Conservation (phyloP, 2,888 invertebrate species). For the Ligdia adustata region DNA sequence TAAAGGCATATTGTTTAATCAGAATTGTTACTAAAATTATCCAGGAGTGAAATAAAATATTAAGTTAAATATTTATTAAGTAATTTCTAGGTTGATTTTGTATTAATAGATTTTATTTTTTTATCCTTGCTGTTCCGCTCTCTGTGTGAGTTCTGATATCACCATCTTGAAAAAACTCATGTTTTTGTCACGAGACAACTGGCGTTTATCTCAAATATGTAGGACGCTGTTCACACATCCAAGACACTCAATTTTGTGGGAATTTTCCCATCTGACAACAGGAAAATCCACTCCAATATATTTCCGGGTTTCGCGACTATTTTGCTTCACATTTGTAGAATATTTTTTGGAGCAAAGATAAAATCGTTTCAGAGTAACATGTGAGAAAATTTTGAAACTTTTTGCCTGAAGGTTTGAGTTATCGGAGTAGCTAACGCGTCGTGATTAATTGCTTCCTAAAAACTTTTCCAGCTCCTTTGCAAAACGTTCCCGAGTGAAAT, state of each 20-base stretch:
- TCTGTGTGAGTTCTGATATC: no score
- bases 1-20: no score
- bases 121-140: neutral
- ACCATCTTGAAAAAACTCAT: no score
- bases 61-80: no score
- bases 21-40: no score
- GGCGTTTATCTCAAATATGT: no score
- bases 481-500: constrained; percentile 42
- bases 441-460: constrained; percentile 49
- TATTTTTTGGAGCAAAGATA: constrained; percentile 6
- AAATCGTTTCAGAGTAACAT: constrained; percentile 4
- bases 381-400: constrained; percentile 9
- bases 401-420: constrained; percentile 35
- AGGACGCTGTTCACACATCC: constrained; percentile 19
- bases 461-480: constrained; percentile 36
- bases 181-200: no score
- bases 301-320: constrained; percentile 25
- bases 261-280: constrained; percentile 29
- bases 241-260: constrained; percentile 22
- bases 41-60: no score
- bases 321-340: constrained; percentile 4
- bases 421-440: constrained; percentile 45
- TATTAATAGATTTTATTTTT: neutral
- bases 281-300: constrained; percentile 22
- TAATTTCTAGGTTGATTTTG: no score